Evolutionary conservation across 2,888 invertebrate species (phyloP), one percentile per base, ranked within the genome.

Genomic region (Brenthis hecate): DNA sequence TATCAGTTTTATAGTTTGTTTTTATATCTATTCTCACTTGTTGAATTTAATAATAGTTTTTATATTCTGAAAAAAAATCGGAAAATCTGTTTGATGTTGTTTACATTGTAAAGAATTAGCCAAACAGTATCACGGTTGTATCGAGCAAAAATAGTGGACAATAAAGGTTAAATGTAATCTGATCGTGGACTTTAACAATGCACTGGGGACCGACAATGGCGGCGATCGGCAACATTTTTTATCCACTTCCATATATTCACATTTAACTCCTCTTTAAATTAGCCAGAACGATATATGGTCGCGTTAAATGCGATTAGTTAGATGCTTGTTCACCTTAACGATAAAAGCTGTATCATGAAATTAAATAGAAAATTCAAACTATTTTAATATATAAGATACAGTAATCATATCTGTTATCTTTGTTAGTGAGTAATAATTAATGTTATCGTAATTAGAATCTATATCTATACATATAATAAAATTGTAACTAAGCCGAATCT

Each of bases 131-230:
- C 77, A 79, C 74, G 73, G 78, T 73, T 75, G 78, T 77, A 73
- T 76, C 68, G 76, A 79, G 76, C 76, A 77, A 72, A 76, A 81
- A 80, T 82, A 81, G 82, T 80, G 81, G 80, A 80, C 79, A 81
- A 83, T 81, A 82, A 84, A 85, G 85, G 84, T 85, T 83, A 84
- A 84, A 81, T 84, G 81, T 85, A 84, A 87, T 87, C 85, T 83
- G 85, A 86, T 86, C 81, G 82, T 76, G 79, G 75, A 72, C 70
- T 74, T 80, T 80, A 81, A 86, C 85, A 85, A 85, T 85, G 80
- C 87, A 79, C 81, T 72, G 69, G 85, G 82, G 84, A 83, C 71
- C 73, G 73, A 74, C 74, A 74, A 78, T 76, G 74, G 74, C 72
- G 75, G 74, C 72, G 70, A 71, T 72, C 70, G 75, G 72, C 75